Conservation (phyloP, 1,140 invertebrate species). For the Magallana ariakensis region DNA sequence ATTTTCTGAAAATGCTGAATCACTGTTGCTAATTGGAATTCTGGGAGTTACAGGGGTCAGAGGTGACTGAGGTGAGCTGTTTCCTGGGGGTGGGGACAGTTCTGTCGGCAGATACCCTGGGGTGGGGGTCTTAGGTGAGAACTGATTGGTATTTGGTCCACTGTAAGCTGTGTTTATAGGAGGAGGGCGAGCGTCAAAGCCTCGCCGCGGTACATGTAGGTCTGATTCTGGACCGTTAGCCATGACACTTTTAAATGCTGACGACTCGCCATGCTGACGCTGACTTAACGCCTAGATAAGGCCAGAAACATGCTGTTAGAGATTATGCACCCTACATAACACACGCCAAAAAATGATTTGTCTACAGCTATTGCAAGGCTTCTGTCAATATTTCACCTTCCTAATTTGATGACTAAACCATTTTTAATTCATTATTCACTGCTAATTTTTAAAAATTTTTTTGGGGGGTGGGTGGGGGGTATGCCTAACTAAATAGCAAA, state of each 20-base stretch:
- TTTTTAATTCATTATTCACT: no score
- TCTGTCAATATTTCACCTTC: background rate
- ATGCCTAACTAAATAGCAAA: no score
- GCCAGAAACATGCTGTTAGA: constrained; percentile 33
- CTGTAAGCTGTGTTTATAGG: constrained; percentile 45
- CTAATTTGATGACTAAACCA: background rate
- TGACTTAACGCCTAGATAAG: constrained; percentile 15
- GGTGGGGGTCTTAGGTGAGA: constrained; percentile 50
- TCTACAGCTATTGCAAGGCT: constrained; percentile 22
- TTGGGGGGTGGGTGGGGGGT: no score
- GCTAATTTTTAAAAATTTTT: no score
- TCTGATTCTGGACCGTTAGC: constrained; percentile 28
- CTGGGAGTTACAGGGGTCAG: constrained; percentile 49
- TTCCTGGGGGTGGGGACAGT: constrained; percentile 43
- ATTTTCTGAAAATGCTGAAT: constrained; percentile 55
- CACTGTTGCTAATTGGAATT: constrained; percentile 28
- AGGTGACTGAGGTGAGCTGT: constrained; percentile 46
- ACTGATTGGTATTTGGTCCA: constrained; percentile 36
- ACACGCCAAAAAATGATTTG: constrained; percentile 11
- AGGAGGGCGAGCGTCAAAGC: constrained; percentile 41
- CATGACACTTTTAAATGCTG: constrained; percentile 30
- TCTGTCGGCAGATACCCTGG: constrained; percentile 49
- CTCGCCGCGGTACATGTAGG: background rate
- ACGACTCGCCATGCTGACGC: background rate
- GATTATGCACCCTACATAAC: background rate